Percentiles rank a stretch among this genome's conserved stretches.
These are phyloP conservation scores for Enchytraeus crypticus DNA, from an alignment of 2,888 invertebrate genomes.

Conservation along the genomic window DNA sequence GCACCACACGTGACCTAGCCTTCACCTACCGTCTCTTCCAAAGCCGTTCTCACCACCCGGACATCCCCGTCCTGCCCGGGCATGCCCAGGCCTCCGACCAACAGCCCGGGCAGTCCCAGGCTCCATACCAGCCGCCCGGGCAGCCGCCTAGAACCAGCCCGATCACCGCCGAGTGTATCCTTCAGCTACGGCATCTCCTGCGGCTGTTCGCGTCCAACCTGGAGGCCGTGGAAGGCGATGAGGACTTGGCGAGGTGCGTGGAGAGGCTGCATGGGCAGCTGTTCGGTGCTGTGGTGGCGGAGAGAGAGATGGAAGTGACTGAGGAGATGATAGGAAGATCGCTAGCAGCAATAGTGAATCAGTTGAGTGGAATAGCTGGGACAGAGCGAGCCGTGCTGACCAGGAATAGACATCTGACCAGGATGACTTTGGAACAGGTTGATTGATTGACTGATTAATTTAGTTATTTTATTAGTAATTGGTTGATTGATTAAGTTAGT, in stretches of 20 bases:
- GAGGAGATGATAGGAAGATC: conserved; percentile 7
- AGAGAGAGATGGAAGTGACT: conserved; percentile 18
- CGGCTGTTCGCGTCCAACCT: conserved; percentile 22
- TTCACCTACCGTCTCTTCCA: conserved; percentile 22
- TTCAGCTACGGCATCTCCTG: conserved; percentile 24
- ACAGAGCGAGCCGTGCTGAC: not conserved
- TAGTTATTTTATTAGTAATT: no score
- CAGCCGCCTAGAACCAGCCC: not conserved
- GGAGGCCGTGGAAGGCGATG: conserved; percentile 23
- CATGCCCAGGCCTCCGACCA: conserved; percentile 1
- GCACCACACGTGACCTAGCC: conserved; percentile 25
- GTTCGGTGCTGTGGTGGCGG: conserved; percentile 16
- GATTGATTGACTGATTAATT: no score
- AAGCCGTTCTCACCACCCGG: conserved; percentile 21
- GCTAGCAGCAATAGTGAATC: not conserved
- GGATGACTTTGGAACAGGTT: conserved; percentile 26
- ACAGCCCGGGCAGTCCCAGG: no score
- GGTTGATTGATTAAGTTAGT: no score
- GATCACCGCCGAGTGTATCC: conserved; percentile 17
- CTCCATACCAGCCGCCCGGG: not conserved
- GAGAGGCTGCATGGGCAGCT: conserved; percentile 24
- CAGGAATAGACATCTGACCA: conserved; percentile 24
- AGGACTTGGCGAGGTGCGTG: conserved; percentile 25
- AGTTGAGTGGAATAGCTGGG: not conserved
- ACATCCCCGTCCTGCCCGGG: conserved; percentile 14